phyloP scores from a whole-genome alignment of 2,113 vertebrate genomes.

The Steatornis caripensis region DNA sequence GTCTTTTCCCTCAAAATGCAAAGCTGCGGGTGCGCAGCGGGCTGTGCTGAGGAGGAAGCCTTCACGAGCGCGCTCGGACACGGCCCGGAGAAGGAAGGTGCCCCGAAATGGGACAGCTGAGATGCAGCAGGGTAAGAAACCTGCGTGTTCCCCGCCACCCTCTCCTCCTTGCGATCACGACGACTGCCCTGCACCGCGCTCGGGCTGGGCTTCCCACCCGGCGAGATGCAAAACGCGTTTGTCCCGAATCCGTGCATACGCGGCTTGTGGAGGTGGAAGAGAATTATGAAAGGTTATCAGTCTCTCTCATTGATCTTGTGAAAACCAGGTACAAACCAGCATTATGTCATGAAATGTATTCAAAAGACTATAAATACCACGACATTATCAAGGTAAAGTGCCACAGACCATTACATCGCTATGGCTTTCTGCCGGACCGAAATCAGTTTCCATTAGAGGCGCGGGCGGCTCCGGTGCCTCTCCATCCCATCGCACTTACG shows the following conservation, averaged over 20 bases:
- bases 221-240: background rate
- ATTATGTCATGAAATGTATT: background rate
- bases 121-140: background rate
- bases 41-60: background rate
- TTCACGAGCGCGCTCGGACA: rapidly evolving
- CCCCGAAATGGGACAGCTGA: background rate
- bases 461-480: rapidly evolving
- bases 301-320: background rate
- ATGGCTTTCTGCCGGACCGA: background rate
- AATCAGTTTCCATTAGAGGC: background rate
- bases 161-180: background rate
- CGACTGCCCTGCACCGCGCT: background rate
- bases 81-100: background rate
- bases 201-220: background rate
- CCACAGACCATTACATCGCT: background rate
- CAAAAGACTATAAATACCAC: background rate
- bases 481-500: rapidly evolving
- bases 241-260: rapidly evolving
- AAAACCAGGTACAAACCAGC: background rate
- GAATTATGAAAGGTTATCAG: background rate
- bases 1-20: background rate
- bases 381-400: background rate
- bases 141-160: rapidly evolving
- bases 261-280: background rate
- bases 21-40: background rate